Evolutionary conservation across 2,888 invertebrate genomes (phyloP), one percentile per base, ranked within the genome.

Genomic region (Caenorhabditis zanzibari): DNA sequence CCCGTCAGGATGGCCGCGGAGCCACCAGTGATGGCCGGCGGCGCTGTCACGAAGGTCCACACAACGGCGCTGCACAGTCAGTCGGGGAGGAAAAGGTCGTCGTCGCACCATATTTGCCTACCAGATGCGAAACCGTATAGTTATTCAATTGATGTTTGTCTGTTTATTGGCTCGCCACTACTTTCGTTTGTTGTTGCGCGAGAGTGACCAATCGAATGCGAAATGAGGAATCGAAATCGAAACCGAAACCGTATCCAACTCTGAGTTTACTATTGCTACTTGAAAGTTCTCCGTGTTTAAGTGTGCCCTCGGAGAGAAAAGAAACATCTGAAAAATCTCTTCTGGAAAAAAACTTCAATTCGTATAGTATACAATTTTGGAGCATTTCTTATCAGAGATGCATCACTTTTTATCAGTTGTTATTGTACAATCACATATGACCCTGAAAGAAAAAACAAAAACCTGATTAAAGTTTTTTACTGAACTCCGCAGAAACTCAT

Each of bases 91-190:
- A 41, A 58, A 69, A 59, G 59, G 61, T 54, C 63, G 56, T 44
- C 58, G 47, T 58, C 47, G 47, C n/a, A 35, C 80, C 80, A 32
- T 81, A 81, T 81, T 81, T 81, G 81, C 61, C 73, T 81, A 81
- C 81, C 68, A 81, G 81, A 81, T 74, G 81, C 75, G 74, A 81
- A 81, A 81, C 81, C 81, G 81, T 81, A 81, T 81, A 81, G 75
- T 81, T 81, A 75, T 81, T 81, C 81, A 81, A 81, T 81, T 75
- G 59, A 71, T 81, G 75, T 81, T 81, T 81, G 81, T 64, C 68
- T 81, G 74, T 81, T 73, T 75, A 81, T 74, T 71, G 81, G 81
- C 81, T 74, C 81, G 81, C 73, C 77, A 58, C 79, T 71, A 79
- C 71, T 79, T 79, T 79, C 71, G 71, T 81, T 74, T 81, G 81